These are phyloP conservation scores for Diplosoma virens DNA, from an alignment of 23 tunicate species.

Conservation along the genomic window DNA sequence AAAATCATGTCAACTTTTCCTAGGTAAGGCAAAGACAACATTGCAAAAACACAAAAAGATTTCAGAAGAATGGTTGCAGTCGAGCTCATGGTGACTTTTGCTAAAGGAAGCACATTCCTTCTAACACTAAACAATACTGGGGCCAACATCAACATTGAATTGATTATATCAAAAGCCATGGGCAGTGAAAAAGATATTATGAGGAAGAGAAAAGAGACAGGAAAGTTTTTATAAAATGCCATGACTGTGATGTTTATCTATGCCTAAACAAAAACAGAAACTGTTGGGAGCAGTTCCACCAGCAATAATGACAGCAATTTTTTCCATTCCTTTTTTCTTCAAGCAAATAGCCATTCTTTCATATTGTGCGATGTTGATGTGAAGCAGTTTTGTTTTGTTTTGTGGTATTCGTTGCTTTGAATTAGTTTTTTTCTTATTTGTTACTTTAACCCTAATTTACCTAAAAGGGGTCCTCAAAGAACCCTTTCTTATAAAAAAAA, in stretches of 20 bases:
- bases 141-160: background rate
- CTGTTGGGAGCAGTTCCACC: slow-evolving; percentile 9
- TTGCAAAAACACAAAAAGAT: slow-evolving; percentile 8
- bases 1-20: too few relatives aligned
- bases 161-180: slow-evolving; percentile 6
- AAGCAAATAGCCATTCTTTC: too few relatives aligned
- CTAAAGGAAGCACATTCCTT: too few relatives aligned
- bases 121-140: background rate
- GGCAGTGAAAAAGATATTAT: slow-evolving; percentile 4
- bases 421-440: too few relatives aligned
- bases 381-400: too few relatives aligned
- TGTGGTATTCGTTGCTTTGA: too few relatives aligned
- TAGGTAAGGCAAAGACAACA: background rate
- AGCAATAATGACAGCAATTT: background rate
- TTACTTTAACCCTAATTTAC: too few relatives aligned
- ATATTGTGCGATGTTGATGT: too few relatives aligned
- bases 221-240: background rate
- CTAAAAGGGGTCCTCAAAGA: too few relatives aligned
- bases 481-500: too few relatives aligned
- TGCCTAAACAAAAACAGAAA: slow-evolving; percentile 18
- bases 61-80: slow-evolving; percentile 4
- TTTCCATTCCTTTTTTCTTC: background rate
- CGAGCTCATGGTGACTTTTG: background rate
- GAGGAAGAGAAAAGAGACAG: background rate
- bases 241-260: slow-evolving; percentile 1